A percentile compares a stretch with the other conserved stretches of the same genome.
phyloP scores from a whole-genome alignment of 23 tunicate genomes.

The Clavelina lepadiformis region DNA sequence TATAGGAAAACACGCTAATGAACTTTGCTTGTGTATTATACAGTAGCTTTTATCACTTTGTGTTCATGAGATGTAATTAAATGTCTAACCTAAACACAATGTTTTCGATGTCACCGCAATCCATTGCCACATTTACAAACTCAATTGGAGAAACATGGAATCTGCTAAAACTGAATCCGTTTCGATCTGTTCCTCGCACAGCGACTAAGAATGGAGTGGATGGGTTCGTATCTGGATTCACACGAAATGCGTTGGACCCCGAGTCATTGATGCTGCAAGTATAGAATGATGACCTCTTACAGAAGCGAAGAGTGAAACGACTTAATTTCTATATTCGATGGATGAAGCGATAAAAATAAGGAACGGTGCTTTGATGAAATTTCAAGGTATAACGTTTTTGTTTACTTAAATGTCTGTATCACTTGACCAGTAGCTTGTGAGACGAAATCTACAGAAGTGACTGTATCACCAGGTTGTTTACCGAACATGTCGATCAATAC shows the following conservation, averaged over 20 bases:
- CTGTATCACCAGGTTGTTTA: constrained; percentile 16
- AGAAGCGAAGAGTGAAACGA: too few species aligned
- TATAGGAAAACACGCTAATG: too few species aligned
- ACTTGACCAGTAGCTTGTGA: constrained; percentile 12
- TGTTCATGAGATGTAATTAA: not conserved
- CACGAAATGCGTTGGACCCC: constrained; percentile 1
- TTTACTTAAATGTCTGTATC: constrained; percentile 23
- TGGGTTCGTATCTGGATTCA: not conserved
- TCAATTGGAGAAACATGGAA: constrained; percentile 7
- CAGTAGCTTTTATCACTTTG: too few species aligned
- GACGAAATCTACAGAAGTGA: constrained; percentile 23
- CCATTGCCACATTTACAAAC: constrained; percentile 29
- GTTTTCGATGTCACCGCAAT: constrained; percentile 20
- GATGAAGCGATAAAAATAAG: too few species aligned
- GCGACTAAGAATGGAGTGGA: constrained; percentile 10
- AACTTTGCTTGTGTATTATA: too few species aligned
- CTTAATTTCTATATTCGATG: too few species aligned
- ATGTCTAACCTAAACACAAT: constrained; percentile 27
- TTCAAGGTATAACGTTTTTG: not conserved
- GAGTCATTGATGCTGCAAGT: constrained; percentile 17
- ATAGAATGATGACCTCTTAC: too few species aligned
- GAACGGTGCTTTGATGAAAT: too few species aligned
- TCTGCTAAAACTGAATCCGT: constrained; percentile 27
- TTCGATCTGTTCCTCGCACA: constrained; percentile 21
- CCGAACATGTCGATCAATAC: constrained; percentile 36